A percentile compares a stretch with the other conserved stretches of the same genome.
These are phyloP conservation scores for Sminthurinus aureus DNA, from an alignment of 2,888 invertebrate genomes.

Conservation along the genomic window DNA sequence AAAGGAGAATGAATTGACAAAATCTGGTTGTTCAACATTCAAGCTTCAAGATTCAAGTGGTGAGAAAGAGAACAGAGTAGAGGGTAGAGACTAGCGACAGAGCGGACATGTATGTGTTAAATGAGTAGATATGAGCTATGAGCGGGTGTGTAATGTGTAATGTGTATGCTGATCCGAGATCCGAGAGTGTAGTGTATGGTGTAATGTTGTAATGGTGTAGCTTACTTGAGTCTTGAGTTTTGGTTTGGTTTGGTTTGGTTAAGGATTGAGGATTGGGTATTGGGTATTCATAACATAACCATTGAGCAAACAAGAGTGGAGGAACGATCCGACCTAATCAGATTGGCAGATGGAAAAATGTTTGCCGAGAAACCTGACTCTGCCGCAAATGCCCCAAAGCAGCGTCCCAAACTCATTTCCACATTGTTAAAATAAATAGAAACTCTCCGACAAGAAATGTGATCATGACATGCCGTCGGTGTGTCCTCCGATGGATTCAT, in stretches of 20 bases:
- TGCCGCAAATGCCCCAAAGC: constrained; percentile 54
- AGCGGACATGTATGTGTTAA: too few relatives aligned
- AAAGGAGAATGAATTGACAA: constrained; percentile 34
- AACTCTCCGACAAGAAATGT: constrained; percentile 58
- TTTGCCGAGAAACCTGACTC: constrained; percentile 59
- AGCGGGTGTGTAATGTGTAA: too few relatives aligned
- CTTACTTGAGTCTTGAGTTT: constrained; percentile 34
- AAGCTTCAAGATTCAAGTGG: too few relatives aligned
- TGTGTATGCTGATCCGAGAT: too few relatives aligned
- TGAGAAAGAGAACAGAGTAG: not conserved
- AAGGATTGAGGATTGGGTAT: constrained; percentile 20
- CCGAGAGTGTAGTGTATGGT: not conserved
- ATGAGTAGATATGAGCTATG: too few relatives aligned
- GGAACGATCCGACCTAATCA: constrained; percentile 52
- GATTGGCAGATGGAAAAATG: constrained; percentile 60
- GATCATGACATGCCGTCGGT: constrained; percentile 53
- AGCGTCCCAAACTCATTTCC: constrained; percentile 52
- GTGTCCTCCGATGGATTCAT: not conserved
- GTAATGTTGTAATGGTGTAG: too few relatives aligned
- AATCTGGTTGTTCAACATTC: constrained; percentile 13
- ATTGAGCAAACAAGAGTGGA: constrained; percentile 38
- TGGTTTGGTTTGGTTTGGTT: constrained; percentile 30
- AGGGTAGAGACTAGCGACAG: too few relatives aligned
- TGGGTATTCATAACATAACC: constrained; percentile 59
- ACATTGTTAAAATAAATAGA: constrained; percentile 60